Conservation (phyloP, 2,113 vertebrate genomes). For the Talpa occidentalis region DNA sequence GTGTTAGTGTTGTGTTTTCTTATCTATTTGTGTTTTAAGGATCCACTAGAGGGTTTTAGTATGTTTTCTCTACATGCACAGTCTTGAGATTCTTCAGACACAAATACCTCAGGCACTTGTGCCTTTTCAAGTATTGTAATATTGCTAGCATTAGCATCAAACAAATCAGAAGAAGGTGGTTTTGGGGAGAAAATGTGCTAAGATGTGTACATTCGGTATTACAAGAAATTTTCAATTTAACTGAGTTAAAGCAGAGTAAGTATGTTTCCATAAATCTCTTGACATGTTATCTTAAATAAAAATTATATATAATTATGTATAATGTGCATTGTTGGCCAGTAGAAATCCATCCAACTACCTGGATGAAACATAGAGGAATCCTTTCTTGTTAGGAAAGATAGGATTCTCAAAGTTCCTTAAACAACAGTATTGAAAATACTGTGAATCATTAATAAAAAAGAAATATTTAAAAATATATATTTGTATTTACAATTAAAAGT, state of each 20-base stretch:
- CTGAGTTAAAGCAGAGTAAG: not conserved
- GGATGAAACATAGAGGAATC: not conserved
- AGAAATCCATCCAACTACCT: not conserved
- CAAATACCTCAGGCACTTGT: not conserved
- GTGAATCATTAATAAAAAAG: not conserved
- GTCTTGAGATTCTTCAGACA: too few species aligned
- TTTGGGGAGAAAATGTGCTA: not conserved
- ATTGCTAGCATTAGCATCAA: not conserved
- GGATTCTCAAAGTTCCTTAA: not conserved
- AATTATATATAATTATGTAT: too few species aligned
- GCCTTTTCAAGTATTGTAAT: not conserved
- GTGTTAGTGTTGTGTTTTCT: not conserved
- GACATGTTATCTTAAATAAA: not conserved
- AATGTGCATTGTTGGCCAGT: not conserved
- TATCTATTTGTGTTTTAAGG: not conserved
- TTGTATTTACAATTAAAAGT: not conserved
- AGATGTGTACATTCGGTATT: too few species aligned
- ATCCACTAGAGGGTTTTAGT: not conserved
- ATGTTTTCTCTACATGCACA: not conserved
- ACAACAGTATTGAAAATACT: not conserved
- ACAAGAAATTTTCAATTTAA: too few species aligned
- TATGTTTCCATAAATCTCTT: not conserved
- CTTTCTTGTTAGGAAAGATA: not conserved
- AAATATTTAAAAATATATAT: not conserved
- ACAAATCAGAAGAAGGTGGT: not conserved